These are phyloP conservation scores for Drosophila pandora DNA, from an alignment of 1,140 invertebrate genomes.

Conservation along the genomic window DNA sequence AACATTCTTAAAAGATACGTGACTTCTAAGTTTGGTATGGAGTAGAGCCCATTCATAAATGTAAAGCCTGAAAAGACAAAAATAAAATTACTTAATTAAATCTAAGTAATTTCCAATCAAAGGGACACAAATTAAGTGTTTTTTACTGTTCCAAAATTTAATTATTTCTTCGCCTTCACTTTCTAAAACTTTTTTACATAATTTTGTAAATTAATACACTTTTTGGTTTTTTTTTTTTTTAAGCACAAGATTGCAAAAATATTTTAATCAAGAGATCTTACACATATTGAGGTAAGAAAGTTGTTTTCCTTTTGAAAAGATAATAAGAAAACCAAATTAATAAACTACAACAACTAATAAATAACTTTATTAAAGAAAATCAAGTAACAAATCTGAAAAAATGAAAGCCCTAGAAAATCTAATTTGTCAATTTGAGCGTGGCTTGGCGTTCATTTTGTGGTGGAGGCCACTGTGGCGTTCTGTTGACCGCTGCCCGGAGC, in stretches of 20 bases:
- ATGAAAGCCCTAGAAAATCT: conserved; percentile 22
- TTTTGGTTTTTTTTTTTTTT: neutral
- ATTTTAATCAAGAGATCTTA: neutral
- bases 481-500: conserved; percentile 58
- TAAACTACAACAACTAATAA: conserved; percentile 35
- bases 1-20: too few species aligned
- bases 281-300: neutral
- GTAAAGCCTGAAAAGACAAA: too few species aligned
- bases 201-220: too few species aligned
- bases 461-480: conserved; percentile 68
- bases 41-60: too few species aligned
- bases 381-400: conserved; percentile 26
- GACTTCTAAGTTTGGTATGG: too few species aligned
- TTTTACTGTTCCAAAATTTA: too few species aligned
- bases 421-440: conserved; percentile 22
- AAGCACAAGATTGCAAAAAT: neutral
- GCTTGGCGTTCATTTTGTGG: conserved; percentile 52
- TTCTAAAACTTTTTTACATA: too few species aligned
- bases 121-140: too few species aligned
- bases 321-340: neutral
- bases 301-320: neutral
- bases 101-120: too few species aligned
- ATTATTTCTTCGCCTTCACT: too few species aligned
- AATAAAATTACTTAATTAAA: too few species aligned
- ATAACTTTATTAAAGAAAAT: conserved; percentile 43